Percentiles rank a stretch among this genome's conserved stretches.
Conservation (phyloP, 2,113 vertebrate species). For the Ctenodactylus gundi region DNA sequence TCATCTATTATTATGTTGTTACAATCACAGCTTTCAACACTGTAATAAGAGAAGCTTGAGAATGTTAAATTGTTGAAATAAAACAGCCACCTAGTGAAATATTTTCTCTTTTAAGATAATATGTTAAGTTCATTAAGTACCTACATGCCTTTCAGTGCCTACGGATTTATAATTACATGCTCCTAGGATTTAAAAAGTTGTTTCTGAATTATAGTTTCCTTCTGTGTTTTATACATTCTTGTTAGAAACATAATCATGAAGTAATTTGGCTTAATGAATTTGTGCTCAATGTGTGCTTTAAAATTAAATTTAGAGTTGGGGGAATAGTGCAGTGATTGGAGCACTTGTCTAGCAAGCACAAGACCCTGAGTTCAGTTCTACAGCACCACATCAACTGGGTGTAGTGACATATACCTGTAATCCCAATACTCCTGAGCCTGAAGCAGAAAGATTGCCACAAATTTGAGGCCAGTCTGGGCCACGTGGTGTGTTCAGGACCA, state of each 20-base stretch:
- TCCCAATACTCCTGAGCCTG: no score
- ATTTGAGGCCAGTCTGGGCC: no score
- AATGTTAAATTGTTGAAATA: not conserved
- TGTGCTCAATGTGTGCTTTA: not conserved
- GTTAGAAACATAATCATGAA: not conserved
- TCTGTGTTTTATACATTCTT: not conserved
- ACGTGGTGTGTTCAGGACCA: no score
- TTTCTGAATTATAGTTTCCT: not conserved
- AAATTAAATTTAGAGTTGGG: conserved; percentile 1
- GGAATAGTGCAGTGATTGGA: no score
- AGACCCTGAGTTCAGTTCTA: no score
- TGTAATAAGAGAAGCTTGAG: not conserved
- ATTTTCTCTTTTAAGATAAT: not conserved
- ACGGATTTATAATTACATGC: not conserved
- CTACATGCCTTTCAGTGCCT: not conserved
- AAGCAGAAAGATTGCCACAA: no score
- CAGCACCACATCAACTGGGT: no score
- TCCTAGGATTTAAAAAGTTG: not conserved
- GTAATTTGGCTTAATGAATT: not conserved
- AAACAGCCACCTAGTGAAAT: not conserved
- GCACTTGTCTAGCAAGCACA: no score
- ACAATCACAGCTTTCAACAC: not conserved
- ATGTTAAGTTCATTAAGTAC: not conserved
- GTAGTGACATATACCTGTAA: no score
- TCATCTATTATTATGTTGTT: not conserved